A percentile compares a stretch with the other conserved stretches of the same genome.
Conservation (phyloP, 2,113 vertebrate genomes). For the Scolopax mira region DNA sequence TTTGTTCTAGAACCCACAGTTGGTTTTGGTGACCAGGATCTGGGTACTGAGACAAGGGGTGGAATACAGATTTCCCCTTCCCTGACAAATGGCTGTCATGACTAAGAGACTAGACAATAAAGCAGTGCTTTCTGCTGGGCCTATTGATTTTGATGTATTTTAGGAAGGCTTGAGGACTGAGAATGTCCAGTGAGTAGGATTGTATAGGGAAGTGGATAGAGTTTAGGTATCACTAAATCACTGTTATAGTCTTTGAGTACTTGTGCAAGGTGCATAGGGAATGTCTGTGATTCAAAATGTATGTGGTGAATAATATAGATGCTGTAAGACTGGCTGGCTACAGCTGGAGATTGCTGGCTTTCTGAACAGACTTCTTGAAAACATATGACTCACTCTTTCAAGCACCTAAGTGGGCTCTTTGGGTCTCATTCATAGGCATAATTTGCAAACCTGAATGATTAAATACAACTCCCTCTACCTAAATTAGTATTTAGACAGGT, state of each 20-base stretch:
- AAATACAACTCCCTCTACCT: background rate
- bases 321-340: background rate
- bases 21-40: background rate
- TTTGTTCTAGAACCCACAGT: background rate
- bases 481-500: slow-evolving; percentile 10
- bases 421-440: background rate
- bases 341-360: background rate
- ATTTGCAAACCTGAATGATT: slow-evolving; percentile 12
- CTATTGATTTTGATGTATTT: background rate
- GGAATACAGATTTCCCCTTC: background rate
- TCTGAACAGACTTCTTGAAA: background rate
- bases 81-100: background rate
- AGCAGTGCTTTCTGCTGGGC: background rate
- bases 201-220: background rate
- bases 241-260: background rate
- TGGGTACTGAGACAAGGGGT: background rate
- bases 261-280: background rate
- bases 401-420: background rate
- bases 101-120: background rate
- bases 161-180: background rate
- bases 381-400: background rate
- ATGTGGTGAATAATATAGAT: background rate
- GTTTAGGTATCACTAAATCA: background rate
- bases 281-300: accelerated
- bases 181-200: background rate